Conservation (phyloP, 2,113 vertebrate species). For the Pungitius pungitius region DNA sequence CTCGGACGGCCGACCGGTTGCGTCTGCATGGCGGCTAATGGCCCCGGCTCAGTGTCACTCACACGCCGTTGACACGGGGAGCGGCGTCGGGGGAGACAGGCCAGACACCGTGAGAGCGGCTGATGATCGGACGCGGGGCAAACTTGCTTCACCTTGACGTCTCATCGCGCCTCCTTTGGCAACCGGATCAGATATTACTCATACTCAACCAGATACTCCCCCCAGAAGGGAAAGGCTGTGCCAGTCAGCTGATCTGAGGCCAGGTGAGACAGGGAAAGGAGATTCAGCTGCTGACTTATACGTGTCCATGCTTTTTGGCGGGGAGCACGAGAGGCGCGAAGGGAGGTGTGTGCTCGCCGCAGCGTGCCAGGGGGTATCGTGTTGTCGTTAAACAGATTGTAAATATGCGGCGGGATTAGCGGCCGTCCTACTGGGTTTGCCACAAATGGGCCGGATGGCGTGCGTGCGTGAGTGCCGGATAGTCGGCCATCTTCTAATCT, state of each 20-base stretch:
- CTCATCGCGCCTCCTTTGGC: slow-evolving; percentile 15
- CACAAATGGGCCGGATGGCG: slow-evolving; percentile 36
- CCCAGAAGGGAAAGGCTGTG: slow-evolving; percentile 37
- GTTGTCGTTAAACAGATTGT: slow-evolving; percentile 65
- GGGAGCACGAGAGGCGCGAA: slow-evolving; percentile 45
- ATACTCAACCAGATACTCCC: neutral
- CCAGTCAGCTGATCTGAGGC: slow-evolving; percentile 75
- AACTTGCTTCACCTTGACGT: slow-evolving; percentile 49
- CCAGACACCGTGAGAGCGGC: slow-evolving; percentile 25
- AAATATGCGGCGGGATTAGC: slow-evolving; percentile 68
- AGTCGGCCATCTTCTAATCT: slow-evolving; percentile 38
- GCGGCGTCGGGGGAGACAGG: slow-evolving; percentile 17
- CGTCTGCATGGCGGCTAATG: slow-evolving; percentile 65
- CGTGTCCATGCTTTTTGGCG: slow-evolving; percentile 22
- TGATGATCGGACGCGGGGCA: slow-evolving; percentile 40
- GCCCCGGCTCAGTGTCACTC: slow-evolving; percentile 62
- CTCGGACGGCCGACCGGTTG: slow-evolving; percentile 30
- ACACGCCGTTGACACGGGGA: slow-evolving; percentile 61
- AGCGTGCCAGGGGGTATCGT: slow-evolving; percentile 61
- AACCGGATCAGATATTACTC: slow-evolving; percentile 31
- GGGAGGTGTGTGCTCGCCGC: slow-evolving; percentile 28
- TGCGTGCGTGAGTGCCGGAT: slow-evolving; percentile 28
- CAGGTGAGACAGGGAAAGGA: slow-evolving; percentile 65
- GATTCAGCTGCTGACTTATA: slow-evolving; percentile 46
- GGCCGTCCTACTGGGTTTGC: slow-evolving; percentile 53